Evolutionary conservation across 2,888 invertebrate genomes (phyloP), one percentile per base, ranked within the genome.

Genomic region (Lymantria dispar): DNA sequence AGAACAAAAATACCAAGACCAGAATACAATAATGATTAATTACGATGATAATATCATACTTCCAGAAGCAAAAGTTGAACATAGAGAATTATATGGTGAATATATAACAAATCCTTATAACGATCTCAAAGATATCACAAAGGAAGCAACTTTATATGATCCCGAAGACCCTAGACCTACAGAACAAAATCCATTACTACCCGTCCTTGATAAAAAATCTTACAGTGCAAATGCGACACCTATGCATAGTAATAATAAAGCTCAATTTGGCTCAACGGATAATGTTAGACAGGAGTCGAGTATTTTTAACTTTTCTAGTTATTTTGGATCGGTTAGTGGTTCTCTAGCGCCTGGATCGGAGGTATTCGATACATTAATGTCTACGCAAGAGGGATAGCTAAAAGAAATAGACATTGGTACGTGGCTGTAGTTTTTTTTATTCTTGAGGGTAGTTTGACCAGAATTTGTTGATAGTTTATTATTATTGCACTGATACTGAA

Each of bases 271-370:
- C 1, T 92, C 92, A 8, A 86, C 79, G 10, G 91, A 92, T 50
- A 90, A 91, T 52, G 70, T 89, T 0, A 72, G 82, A 36, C 76
- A 79, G 33, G 86, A 87, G 22, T 85, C 87, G 1, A 81, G 87
- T 64, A 86, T 93, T 53, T 94, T 94, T 65, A 93, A 93, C 61
- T 94, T 94, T 62, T 90, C 94, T 0, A 94, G 93, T 70, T 95
- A 95, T 74, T 95, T 95, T 68, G 88, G 91, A 0, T 85, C 86
- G 3, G 61, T 52, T 0, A 91, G 91, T 41, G 89, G 91, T 22
- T 40, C 31, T 0, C 45, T 66, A 40, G 90, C 89, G 56, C 93
- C 93, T 7, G 94, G 94, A 0, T 93, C 94, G 0, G 95, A 95
- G 66, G 92, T 94, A 5, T 95, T 94, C 60, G 89, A 92, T 39